Evolutionary conservation across 2,113 vertebrate species (phyloP).

Genomic region (Hemiscyllium ocellatum): DNA sequence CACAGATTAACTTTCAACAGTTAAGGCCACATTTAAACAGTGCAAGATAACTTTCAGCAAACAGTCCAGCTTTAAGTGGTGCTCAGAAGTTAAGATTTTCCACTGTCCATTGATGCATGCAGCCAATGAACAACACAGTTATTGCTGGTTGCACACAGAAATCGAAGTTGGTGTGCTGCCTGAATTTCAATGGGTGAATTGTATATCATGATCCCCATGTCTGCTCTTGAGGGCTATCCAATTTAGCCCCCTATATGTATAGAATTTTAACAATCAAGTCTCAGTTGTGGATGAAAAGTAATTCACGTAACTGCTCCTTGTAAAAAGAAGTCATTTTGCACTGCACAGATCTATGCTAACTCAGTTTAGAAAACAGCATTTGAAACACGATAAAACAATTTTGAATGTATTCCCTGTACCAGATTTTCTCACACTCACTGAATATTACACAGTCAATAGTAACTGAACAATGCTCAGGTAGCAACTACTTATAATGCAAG

Average conservation of each 20-base stretch:
- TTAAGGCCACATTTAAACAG: background rate
- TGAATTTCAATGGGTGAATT: background rate
- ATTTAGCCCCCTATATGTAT: no score
- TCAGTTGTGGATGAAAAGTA: no score
- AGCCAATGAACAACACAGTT: background rate
- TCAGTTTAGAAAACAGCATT: background rate
- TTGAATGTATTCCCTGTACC: background rate
- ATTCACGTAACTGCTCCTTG: no score
- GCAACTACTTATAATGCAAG: background rate
- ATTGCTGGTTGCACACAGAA: background rate
- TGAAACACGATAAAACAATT: background rate
- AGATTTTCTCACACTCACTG: background rate
- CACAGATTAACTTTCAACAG: no score
- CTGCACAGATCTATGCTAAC: background rate
- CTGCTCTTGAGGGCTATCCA: no score
- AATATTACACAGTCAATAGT: background rate
- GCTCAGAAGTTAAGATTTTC: background rate
- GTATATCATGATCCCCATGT: no score
- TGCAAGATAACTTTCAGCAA: no score
- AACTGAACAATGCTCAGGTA: background rate
- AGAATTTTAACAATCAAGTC: no score
- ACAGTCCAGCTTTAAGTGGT: no score
- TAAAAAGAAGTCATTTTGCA: background rate
- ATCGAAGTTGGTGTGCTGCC: background rate
- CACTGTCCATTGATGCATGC: background rate